Conservation (phyloP, 1,140 invertebrate genomes). For the Drosophila nannoptera region DNA sequence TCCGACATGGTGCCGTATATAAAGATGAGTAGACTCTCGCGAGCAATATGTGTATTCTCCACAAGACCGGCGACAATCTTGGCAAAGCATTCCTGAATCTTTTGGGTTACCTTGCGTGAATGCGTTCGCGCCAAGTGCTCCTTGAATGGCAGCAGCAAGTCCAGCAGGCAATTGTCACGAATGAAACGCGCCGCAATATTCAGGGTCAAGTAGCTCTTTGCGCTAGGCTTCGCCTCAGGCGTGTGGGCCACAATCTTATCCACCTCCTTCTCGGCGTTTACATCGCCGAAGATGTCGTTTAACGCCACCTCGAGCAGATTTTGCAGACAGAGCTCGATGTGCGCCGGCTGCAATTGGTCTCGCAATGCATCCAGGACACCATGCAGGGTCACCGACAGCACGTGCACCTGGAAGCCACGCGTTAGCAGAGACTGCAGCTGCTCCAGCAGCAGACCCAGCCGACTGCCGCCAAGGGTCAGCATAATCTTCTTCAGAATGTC, state of each 20-base stretch:
- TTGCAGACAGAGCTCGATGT: slow-evolving; percentile 88
- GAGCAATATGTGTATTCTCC: slow-evolving; percentile 87
- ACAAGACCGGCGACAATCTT: slow-evolving; percentile 89
- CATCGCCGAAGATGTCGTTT: slow-evolving; percentile 92
- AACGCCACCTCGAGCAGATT: slow-evolving; percentile 91
- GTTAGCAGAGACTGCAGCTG: slow-evolving; percentile 91
- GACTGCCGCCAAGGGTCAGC: slow-evolving; percentile 89
- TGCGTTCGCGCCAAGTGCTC: slow-evolving; percentile 87
- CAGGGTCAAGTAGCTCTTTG: slow-evolving; percentile 93
- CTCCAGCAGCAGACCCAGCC: slow-evolving; percentile 87
- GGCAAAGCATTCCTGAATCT: slow-evolving; percentile 89
- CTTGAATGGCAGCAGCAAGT: slow-evolving; percentile 90
- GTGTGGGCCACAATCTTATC: slow-evolving; percentile 89
- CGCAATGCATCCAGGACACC: slow-evolving; percentile 87
- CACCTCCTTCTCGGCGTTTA: slow-evolving; percentile 95
- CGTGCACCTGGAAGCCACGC: slow-evolving; percentile 95
- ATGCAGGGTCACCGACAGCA: slow-evolving; percentile 93
- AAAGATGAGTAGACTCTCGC: slow-evolving; percentile 88
- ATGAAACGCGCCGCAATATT: slow-evolving; percentile 90
- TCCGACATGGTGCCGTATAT: slow-evolving; percentile 89
- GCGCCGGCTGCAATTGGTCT: slow-evolving; percentile 80
- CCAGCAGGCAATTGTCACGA: slow-evolving; percentile 86
- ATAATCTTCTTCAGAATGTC: slow-evolving; percentile 95
- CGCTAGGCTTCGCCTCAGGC: slow-evolving; percentile 87
- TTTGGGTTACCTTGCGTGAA: slow-evolving; percentile 89